A percentile compares a stretch with the other conserved stretches of the same genome.
Conservation (phyloP, 2,113 vertebrate genomes). For the Paramormyrops kingsleyae region DNA sequence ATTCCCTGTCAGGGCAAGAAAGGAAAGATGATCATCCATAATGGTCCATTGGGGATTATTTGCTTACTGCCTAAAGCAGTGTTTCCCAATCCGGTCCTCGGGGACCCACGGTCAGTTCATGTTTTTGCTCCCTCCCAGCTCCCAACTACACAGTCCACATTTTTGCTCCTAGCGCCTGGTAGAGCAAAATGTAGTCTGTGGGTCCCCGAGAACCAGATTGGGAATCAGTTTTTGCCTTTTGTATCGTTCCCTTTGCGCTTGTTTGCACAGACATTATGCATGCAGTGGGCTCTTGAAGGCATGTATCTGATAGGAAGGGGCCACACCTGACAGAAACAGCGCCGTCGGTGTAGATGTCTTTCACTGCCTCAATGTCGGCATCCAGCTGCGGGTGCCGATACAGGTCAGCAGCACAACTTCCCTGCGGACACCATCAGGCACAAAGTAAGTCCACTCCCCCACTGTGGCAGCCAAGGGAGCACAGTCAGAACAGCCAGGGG, state of each 20-base stretch:
- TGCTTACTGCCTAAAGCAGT: not conserved
- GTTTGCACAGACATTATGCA: not conserved
- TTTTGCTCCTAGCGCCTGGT: no score
- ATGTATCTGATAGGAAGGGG: not conserved
- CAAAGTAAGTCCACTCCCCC: not conserved
- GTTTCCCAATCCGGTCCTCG: not conserved
- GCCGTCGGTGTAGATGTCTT: conserved; percentile 96
- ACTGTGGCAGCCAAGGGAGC: not conserved
- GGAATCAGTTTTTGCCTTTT: not conserved
- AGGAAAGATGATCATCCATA: not conserved
- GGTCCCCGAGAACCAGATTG: not conserved
- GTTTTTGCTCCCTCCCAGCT: not conserved
- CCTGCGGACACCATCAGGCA: conserved; percentile 57
- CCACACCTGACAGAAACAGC: conserved; percentile 84
- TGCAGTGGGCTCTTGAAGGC: not conserved
- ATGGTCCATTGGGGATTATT: not conserved
- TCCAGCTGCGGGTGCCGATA: conserved; percentile 96
- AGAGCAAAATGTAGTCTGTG: not conserved
- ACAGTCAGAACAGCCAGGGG: not conserved
- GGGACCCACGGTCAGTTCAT: not conserved
- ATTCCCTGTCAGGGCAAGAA: conserved; percentile 72
- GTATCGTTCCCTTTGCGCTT: not conserved
- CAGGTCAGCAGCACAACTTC: conserved; percentile 90
- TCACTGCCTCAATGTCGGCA: conserved; percentile 94
- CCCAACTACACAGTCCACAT: not conserved